Base-by-base conservation (phyloP, 2,797 vertebrate species). In the Cottoperca gobio region DNA sequence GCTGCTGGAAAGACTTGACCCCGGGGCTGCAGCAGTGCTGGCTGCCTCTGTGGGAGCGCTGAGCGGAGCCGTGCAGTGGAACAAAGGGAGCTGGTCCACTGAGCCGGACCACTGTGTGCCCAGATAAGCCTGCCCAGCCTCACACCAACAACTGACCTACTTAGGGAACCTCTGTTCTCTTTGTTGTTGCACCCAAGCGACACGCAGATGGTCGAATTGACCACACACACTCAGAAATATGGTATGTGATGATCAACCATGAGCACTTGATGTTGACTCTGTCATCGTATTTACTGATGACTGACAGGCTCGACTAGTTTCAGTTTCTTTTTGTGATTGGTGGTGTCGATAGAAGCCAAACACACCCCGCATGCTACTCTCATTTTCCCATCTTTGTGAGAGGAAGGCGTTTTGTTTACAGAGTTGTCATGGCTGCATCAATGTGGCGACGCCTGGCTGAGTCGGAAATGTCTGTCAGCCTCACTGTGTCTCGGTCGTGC, bases 91-190 rank as follows among this genome's bases (percentile, higher is more conserved):
- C 78, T 69, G 85, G 86, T 83, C 91, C 86, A 82, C 82, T 82
- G 83, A 91, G 76, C 87, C n/a, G 80, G 81, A 89, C 89, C 88
- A 85, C 82, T 83, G 73, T 88, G 85, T 88, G 86, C 85, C 67
- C 87, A 84, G 85, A 90, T 90, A 89, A 92, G 88, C 89, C 86
- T 45, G 85, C 73, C 78, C 73, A 73, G 73, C 70, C 81, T 87
- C 89, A 86, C 84, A 88, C 77, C 83, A 88, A 74, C 84, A 77
- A 64, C 79, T 92, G 93, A 93, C 93, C 92, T 92, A 93, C 90
- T 93, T 94, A 87, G 62, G 55, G 65, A 79, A 89, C 83, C 86
- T 80, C 82, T 85, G 74, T 70, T 80, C 75, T 78, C 85, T 73
- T 73, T 85, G 77, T 82, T 83, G 78, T n/a, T 76, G 67, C 69